These are phyloP conservation scores for Lithobates sylvaticus DNA, from an alignment of 2,797 vertebrate genomes.

Conservation along the genomic window DNA sequence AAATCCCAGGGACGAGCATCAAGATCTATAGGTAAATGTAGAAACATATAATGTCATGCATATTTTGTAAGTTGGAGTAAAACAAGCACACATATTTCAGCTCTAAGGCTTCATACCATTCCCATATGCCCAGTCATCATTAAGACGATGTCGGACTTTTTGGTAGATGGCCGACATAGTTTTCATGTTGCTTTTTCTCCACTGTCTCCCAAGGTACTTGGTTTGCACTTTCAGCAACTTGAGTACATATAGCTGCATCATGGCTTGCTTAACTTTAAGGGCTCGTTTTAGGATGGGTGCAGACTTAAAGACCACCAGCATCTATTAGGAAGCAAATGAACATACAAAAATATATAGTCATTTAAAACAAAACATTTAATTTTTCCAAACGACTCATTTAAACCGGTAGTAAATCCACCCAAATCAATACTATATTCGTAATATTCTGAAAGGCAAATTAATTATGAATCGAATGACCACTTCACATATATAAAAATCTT, in stretches of 20 bases:
- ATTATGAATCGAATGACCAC: no score
- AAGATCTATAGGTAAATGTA: constrained; percentile 71
- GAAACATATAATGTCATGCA: no score
- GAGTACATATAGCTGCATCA: constrained; percentile 84
- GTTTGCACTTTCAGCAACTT: constrained; percentile 84
- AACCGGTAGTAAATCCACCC: no score
- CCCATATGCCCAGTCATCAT: constrained; percentile 81
- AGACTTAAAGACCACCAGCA: constrained; percentile 84
- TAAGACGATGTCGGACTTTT: constrained; percentile 82
- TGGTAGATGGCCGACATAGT: constrained; percentile 86
- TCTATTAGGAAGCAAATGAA: constrained; percentile 66
- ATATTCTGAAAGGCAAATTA: no score
- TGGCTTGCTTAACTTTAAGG: constrained; percentile 83
- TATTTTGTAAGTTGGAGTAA: background rate
- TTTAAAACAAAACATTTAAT: background rate
- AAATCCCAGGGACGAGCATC: constrained; percentile 84
- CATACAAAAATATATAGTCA: background rate
- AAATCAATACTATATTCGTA: no score
- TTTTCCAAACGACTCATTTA: no score
- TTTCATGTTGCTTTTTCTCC: constrained; percentile 87
- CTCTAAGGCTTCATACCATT: constrained; percentile 69
- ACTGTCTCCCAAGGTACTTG: constrained; percentile 82
- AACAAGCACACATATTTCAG: background rate
- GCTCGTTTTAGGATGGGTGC: constrained; percentile 83
- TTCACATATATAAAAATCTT: no score